These are phyloP conservation scores for Coranthus polyacanthus DNA, from an alignment of 2,797 vertebrate genomes.

Conservation along the genomic window DNA sequence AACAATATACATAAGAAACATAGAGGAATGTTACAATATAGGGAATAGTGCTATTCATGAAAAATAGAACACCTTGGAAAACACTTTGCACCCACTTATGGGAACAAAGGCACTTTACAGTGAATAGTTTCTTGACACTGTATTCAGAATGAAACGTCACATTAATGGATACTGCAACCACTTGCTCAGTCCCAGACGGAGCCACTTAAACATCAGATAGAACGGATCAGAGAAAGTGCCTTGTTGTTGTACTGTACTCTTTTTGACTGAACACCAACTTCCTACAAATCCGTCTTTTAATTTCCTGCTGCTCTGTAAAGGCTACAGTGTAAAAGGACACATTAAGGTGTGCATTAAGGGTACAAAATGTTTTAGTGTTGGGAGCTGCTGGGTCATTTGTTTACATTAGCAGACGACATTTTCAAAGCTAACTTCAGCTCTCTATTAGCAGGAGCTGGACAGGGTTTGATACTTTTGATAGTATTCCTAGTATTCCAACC, in stretches of 20 bases:
- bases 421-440: too few relatives aligned
- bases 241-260: conserved; percentile 1
- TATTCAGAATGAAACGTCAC: background rate
- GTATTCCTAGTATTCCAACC: too few relatives aligned
- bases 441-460: too few relatives aligned
- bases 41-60: background rate
- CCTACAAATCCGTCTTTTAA: too few relatives aligned
- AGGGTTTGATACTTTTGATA: too few relatives aligned
- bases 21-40: background rate
- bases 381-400: too few relatives aligned
- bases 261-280: too few relatives aligned
- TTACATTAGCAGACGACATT: too few relatives aligned
- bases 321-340: too few relatives aligned
- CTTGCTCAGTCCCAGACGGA: conserved; percentile 14
- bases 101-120: conserved; percentile 8
- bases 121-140: conserved; percentile 20
- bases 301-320: too few relatives aligned
- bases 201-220: conserved; percentile 4
- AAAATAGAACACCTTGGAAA: conserved; percentile 12
- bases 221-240: background rate
- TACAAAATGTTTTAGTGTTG: too few relatives aligned
- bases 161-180: conserved; percentile 11
- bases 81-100: conserved; percentile 12
- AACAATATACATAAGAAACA: conserved; percentile 13
- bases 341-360: too few relatives aligned